Conservation (phyloP, 1,140 invertebrate species). For the Aphaenogaster rudis region DNA sequence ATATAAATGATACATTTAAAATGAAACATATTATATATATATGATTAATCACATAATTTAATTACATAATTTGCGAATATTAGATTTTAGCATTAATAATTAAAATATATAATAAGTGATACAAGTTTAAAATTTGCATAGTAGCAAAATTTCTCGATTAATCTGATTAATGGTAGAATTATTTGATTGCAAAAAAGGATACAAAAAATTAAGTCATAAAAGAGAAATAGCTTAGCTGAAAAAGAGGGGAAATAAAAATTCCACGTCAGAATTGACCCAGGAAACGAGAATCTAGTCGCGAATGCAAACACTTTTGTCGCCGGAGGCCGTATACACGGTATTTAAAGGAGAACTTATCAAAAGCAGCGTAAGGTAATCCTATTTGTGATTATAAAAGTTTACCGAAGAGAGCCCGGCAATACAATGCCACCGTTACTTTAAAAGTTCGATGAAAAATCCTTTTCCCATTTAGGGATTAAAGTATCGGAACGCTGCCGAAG, state of each 20-base stretch:
- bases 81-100: not conserved
- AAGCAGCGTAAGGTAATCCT: constrained; percentile 54
- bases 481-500: constrained; percentile 59
- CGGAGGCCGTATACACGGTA: constrained; percentile 15
- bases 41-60: constrained; percentile 24
- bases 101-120: not conserved
- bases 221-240: not conserved
- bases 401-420: constrained; percentile 21
- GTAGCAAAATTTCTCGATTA: not conserved
- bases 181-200: not conserved
- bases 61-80: not conserved
- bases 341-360: constrained; percentile 59
- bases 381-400: constrained; percentile 65
- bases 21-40: not conserved
- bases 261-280: not conserved
- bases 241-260: not conserved
- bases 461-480: constrained; percentile 57
- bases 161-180: not conserved
- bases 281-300: not conserved
- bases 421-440: constrained; percentile 60
- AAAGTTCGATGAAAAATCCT: constrained; percentile 63
- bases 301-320: constrained; percentile 3
- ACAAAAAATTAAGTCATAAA: not conserved
- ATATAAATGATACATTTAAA: constrained; percentile 5
- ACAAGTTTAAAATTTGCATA: not conserved